Evolutionary conservation across 2,888 invertebrate genomes (phyloP), one percentile per base, ranked within the genome.

Genomic region (Reticulitermes lucifugus): DNA sequence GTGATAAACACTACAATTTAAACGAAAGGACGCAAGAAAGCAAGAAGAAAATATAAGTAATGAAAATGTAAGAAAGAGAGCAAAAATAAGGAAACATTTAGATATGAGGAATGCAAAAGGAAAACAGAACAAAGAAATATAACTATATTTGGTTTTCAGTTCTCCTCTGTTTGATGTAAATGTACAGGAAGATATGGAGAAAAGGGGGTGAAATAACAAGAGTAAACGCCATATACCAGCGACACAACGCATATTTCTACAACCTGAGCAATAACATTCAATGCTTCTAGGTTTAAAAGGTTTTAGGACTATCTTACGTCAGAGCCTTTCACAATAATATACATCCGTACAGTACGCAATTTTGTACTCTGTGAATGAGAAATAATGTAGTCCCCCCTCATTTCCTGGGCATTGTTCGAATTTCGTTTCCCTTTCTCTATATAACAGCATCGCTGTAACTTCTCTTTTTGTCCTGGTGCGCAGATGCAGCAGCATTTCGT

Each of bases 401-500:
- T 80, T 80, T 80, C 80, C 80, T 80, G 80, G 80, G 9, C 80
- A 80, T 80, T 80, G 80, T 80, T 55, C 80, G 60, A 60, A 7
- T 41, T 73, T 73, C 73, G 73, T 35, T 73, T 59, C 55, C 80
- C 60, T 51, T 80, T 25, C 80, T 18, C 79, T 46, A 51, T 25
- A 29, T n/a, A 79, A 79, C 25, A 51, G 79, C 79, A 55, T 25
- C 79, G 79, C 79, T 25, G n/a, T 10, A 25, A 35, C 22, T 41
- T n/a, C 4, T 12, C 65, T 65, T n/a, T 65, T 6, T 65, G n/a
- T 25, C 65, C 25, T n/a, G n/a, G 9, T 9, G n/a, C 65, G 65
- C 65, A 65, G 65, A 65, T 25, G 65, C 55, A 79, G 79, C n/a
- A 79, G 21, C 79, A 51, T 79, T 55, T 79, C 25, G 79, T 55